A percentile compares a stretch with the other conserved stretches of the same genome.
Conservation (phyloP, 1,140 invertebrate species). For the Diabrotica virgifera region DNA sequence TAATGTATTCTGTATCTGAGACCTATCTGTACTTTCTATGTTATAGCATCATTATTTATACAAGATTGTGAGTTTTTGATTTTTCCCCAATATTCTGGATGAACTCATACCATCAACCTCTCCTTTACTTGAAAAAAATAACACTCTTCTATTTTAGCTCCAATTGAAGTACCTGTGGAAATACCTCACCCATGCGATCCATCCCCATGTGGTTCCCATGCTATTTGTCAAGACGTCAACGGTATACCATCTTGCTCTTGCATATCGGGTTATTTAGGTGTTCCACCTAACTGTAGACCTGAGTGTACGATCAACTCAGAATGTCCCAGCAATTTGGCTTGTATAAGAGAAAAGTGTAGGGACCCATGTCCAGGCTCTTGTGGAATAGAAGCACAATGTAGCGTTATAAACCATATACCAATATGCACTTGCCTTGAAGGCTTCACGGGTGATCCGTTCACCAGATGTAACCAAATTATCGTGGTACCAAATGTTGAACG, state of each 20-base stretch:
- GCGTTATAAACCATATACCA: slow-evolving; percentile 67
- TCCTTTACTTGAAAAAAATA: too few relatives aligned
- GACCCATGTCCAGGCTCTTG: slow-evolving; percentile 71
- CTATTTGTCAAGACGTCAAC: slow-evolving; percentile 61
- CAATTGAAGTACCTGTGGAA: slow-evolving; percentile 21
- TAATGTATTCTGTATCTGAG: too few relatives aligned
- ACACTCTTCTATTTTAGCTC: slow-evolving; percentile 27
- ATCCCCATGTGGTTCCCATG: slow-evolving; percentile 75
- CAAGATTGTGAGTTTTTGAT: too few relatives aligned
- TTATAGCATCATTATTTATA: too few relatives aligned
- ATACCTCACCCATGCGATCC: slow-evolving; percentile 63
- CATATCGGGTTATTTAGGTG: slow-evolving; percentile 56
- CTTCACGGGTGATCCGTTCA: slow-evolving; percentile 60
- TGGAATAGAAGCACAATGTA: slow-evolving; percentile 65
- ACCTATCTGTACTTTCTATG: too few relatives aligned
- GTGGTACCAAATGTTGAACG: slow-evolving; percentile 38
- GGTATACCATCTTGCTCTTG: slow-evolving; percentile 63
- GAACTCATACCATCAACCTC: too few relatives aligned
- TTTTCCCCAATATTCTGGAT: too few relatives aligned
- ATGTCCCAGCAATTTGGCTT: slow-evolving; percentile 62
- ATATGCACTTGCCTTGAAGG: slow-evolving; percentile 66
- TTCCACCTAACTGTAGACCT: slow-evolving; percentile 66
- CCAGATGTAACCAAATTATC: slow-evolving; percentile 39
- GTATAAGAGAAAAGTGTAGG: slow-evolving; percentile 58
- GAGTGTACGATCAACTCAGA: slow-evolving; percentile 65